Evolutionary conservation across 2,888 invertebrate species (phyloP).

Genomic region (Caenorhabditis wallacei): DNA sequence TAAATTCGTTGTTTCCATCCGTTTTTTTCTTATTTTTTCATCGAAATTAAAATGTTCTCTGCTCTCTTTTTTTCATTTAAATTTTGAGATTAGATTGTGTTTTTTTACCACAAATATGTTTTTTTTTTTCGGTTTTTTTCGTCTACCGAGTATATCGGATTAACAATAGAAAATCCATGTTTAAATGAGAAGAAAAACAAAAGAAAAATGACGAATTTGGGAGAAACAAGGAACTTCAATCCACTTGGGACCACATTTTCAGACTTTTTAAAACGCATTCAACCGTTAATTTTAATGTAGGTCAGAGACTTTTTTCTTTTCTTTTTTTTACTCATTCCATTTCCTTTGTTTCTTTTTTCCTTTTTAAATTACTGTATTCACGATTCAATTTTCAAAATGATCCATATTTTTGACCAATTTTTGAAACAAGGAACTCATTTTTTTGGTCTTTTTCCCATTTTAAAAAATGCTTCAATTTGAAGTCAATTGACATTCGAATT

Average conservation of each 20-base stretch:
- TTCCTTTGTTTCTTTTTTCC: not conserved
- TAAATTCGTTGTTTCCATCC: not conserved
- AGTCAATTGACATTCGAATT: constrained; percentile 32
- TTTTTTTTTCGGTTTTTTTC: not conserved
- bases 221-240: not conserved
- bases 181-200: not conserved
- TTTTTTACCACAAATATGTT: not conserved
- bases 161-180: constrained; percentile 8
- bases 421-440: constrained; percentile 11
- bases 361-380: no score
- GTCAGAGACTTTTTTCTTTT: not conserved
- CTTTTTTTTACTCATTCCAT: not conserved
- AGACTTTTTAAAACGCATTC: constrained; percentile 16
- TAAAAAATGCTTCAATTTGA: not conserved
- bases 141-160: constrained; percentile 15
- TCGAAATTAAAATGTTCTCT: not conserved
- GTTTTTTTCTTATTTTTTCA: not conserved
- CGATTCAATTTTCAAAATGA: no score
- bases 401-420: no score
- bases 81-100: constrained; percentile 17
- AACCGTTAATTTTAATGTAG: constrained; percentile 24
- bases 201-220: not conserved
- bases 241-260: constrained; percentile 30
- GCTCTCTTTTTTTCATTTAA: not conserved
- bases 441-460: not conserved